phyloP scores from a whole-genome alignment of 2,113 vertebrate genomes.

The Daphoenositta chrysoptera region DNA sequence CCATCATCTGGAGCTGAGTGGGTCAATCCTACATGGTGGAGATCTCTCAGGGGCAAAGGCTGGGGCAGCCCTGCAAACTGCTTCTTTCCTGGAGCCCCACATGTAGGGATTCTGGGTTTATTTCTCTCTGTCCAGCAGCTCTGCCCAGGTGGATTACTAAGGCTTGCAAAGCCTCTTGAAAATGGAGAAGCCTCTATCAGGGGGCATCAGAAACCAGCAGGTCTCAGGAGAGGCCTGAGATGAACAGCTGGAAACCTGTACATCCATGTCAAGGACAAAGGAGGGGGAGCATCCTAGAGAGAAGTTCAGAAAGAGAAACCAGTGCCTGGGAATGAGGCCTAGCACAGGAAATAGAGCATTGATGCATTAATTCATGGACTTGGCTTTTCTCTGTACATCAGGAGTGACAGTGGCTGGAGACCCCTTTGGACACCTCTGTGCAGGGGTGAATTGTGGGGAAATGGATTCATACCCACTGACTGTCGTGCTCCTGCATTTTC shows the following conservation, averaged over 20 bases:
- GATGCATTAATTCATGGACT: too few species aligned
- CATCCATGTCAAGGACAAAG: background rate
- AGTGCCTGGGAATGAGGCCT: background rate
- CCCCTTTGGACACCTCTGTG: background rate
- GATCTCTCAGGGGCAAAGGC: background rate
- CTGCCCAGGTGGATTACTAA: background rate
- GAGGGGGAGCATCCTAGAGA: background rate
- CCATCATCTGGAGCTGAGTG: background rate
- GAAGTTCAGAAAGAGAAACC: background rate
- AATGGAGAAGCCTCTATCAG: background rate
- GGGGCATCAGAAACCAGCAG: background rate
- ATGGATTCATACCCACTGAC: fast-evolving
- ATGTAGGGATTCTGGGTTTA: background rate
- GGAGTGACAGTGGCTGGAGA: background rate
- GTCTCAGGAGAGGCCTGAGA: background rate
- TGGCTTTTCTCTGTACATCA: background rate
- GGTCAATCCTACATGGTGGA: background rate
- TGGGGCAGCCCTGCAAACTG: background rate
- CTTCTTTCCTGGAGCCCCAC: background rate
- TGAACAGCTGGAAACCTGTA: background rate
- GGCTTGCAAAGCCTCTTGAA: background rate
- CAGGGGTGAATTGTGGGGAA: background rate
- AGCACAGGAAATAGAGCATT: background rate
- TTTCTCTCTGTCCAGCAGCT: background rate
- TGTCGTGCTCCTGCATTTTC: background rate